These are phyloP conservation scores for Drosophila sordidula DNA, from an alignment of 2,888 invertebrate genomes.

Conservation along the genomic window DNA sequence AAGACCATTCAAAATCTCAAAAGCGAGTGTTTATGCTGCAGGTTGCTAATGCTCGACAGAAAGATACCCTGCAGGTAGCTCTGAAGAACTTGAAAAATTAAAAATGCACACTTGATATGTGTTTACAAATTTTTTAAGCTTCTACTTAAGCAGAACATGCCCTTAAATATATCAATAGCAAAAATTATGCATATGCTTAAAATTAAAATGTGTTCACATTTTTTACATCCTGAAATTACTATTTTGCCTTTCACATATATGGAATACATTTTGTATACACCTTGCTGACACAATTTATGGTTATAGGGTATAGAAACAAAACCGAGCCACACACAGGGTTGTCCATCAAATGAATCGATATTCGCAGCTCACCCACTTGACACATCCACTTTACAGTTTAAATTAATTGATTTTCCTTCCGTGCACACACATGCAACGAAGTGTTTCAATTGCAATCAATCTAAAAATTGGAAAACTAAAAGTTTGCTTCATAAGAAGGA, in stretches of 20 bases:
- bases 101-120: too few relatives aligned
- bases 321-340: not conserved
- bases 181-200: not conserved
- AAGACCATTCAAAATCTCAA: not conserved
- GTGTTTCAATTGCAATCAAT: constrained; percentile 61
- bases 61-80: not conserved
- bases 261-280: too few relatives aligned
- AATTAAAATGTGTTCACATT: too few relatives aligned
- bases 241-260: too few relatives aligned
- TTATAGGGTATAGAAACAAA: not conserved
- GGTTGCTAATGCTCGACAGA: not conserved
- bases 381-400: constrained; percentile 11
- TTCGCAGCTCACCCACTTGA: constrained; percentile 1
- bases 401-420: constrained; percentile 54
- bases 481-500: constrained; percentile 35
- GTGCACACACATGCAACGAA: constrained; percentile 1
- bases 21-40: not conserved
- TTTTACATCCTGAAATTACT: too few relatives aligned
- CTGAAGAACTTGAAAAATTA: not conserved
- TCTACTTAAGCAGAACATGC: too few relatives aligned
- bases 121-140: too few relatives aligned
- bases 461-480: constrained; percentile 41
- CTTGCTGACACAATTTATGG: constrained; percentile 4
- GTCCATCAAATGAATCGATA: constrained; percentile 38
- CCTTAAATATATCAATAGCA: not conserved